phyloP scores from a whole-genome alignment of 2,888 invertebrate species.

The Caenorhabditis doughertyi region DNA sequence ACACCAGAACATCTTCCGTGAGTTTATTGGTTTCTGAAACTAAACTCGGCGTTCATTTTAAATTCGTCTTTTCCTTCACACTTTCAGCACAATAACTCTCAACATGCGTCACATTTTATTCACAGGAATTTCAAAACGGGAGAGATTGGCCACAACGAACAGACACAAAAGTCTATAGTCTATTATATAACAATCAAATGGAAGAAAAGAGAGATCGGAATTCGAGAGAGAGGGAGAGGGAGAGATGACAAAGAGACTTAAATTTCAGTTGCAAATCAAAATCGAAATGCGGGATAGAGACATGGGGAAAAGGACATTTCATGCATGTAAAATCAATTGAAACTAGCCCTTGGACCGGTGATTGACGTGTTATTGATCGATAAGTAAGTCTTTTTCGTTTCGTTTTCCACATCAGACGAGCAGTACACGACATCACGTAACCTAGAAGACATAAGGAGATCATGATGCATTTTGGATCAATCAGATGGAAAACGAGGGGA shows the following conservation, averaged over 20 bases:
- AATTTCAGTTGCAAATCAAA: not conserved
- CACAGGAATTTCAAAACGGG: not conserved
- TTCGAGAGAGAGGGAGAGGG: constrained; percentile 5
- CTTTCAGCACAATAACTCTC: not conserved
- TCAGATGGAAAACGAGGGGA: not conserved
- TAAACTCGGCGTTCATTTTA: constrained; percentile 1
- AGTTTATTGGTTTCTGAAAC: constrained; percentile 37
- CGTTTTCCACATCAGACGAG: constrained; percentile 37
- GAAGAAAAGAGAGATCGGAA: constrained; percentile 17
- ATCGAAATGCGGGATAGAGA: not conserved
- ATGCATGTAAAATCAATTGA: constrained; percentile 52
- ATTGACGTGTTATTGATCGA: constrained; percentile 64
- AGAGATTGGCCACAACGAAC: constrained; percentile 13
- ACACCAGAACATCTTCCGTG: constrained; percentile 25
- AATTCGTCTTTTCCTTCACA: not conserved
- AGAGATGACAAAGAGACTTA: not conserved
- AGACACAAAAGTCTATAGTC: constrained; percentile 7
- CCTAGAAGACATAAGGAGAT: constrained; percentile 38
- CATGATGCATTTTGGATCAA: constrained; percentile 9
- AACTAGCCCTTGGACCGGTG: constrained; percentile 64
- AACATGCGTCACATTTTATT: constrained; percentile 30
- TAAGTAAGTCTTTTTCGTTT: constrained; percentile 48
- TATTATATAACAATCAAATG: constrained; percentile 1
- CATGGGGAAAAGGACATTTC: not conserved
- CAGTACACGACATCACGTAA: constrained; percentile 63